Base-by-base conservation (phyloP, 2,888 invertebrate genomes). In the Lithophane leautieri region DNA sequence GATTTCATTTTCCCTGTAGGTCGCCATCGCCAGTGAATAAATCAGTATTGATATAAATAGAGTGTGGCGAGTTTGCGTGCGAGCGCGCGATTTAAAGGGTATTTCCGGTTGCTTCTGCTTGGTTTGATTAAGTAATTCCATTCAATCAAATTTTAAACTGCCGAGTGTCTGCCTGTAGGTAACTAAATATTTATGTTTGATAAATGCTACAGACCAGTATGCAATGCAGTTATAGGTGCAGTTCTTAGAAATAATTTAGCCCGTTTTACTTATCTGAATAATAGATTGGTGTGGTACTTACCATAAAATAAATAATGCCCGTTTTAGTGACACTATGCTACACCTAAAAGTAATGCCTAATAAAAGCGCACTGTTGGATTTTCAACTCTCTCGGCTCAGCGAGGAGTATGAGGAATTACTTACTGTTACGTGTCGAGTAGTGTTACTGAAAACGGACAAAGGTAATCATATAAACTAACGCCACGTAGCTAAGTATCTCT, bases 11-110 rank as follows among this genome's bases (percentile, higher is more conserved):
- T 61, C 28, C 28, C 25, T 40, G 12, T 47, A 60, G 50, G 42
- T 76, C 28, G 58, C 40, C 40, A 68, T 60, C 68, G 42, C n/a
- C 19, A 28, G 9, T n/a, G 42, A 77, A 52, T 52, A 62, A 62
- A 76, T 61, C 25, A 58, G 47, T 47, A 56, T 42, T 14, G 40
- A 60, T 47, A 11, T 58, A 56, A 9, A 70, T n/a, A 65, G 44
- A 73, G 14, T 72, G 28, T n/a, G 54, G n/a, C 44, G 34, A 75
- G 22, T 69, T 69, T 40, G 47, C 47, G 25, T 40, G 47, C 47
- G 25, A 60, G 16, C 12, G 40, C 62, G 47, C 12, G 34, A 50
- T 67, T 16, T 70, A 16, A 40, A 60, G 60, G n/a, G 60, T 60
- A 60, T 50, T 60, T 50, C 22, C 58, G 16, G 40, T 60, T 28